A percentile compares a stretch with the other conserved stretches of the same genome.
phyloP scores from a whole-genome alignment of 2,888 invertebrate genomes.

The Cephus nigrinus region DNA sequence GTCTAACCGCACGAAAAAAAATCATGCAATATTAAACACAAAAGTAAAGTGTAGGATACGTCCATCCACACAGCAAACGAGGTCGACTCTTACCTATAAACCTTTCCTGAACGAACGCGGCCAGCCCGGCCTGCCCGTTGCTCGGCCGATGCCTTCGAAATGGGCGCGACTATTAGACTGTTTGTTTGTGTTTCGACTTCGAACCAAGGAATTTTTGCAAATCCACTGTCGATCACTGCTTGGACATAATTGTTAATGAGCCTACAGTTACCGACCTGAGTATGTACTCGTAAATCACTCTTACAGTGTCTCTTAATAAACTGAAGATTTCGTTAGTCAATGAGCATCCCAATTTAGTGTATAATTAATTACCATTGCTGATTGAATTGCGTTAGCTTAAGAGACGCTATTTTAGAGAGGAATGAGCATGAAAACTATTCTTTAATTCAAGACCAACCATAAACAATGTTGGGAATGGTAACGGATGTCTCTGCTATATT shows the following conservation, averaged over 20 bases:
- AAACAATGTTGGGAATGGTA: slow-evolving; percentile 92
- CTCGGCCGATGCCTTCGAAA: slow-evolving; percentile 88
- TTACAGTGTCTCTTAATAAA: no score
- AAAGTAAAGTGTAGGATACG: no score
- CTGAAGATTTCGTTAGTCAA: no score
- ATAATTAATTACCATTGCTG: no score
- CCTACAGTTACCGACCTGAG: neutral
- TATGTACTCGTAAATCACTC: no score
- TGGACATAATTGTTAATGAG: neutral
- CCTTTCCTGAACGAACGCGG: slow-evolving; percentile 84
- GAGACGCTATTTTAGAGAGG: no score
- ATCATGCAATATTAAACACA: no score
- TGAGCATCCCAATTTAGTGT: no score
- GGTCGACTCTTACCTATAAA: slow-evolving; percentile 73
- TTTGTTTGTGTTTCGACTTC: slow-evolving; percentile 87
- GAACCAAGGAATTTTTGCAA: slow-evolving; percentile 93
- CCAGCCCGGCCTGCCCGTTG: slow-evolving; percentile 96
- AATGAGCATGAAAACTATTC: neutral
- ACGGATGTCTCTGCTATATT: slow-evolving; percentile 98
- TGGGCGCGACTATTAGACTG: slow-evolving; percentile 82
- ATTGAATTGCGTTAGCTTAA: no score
- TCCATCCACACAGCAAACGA: neutral
- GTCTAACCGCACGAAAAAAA: slow-evolving; percentile 63
- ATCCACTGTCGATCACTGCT: slow-evolving; percentile 93
- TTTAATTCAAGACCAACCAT: slow-evolving; percentile 71